phyloP scores from a whole-genome alignment of 2,888 invertebrate genomes.

The Nemotelus pantherinus region DNA sequence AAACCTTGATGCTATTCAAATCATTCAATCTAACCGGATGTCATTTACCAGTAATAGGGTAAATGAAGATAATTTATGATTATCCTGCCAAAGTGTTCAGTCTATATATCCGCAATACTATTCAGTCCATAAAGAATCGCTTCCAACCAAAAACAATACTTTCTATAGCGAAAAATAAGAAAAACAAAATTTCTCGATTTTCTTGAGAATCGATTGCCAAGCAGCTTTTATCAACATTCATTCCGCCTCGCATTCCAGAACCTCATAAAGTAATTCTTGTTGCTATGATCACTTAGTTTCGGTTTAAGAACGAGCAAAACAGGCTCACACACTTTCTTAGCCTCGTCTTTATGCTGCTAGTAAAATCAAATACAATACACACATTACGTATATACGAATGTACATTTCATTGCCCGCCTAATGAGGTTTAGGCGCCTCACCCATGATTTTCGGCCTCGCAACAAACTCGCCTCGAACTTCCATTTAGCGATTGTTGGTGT shows the following conservation, averaged over 20 bases:
- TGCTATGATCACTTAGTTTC: neutral
- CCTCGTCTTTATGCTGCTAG: neutral
- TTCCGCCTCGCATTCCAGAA: neutral
- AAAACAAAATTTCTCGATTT: no score
- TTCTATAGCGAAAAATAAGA: no score
- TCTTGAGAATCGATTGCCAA: neutral
- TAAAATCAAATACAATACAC: constrained; percentile 6
- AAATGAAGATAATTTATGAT: no score
- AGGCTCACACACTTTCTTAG: neutral
- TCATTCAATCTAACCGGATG: no score
- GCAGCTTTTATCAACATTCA: neutral
- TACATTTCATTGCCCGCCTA: constrained; percentile 27
- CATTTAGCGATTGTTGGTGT: neutral
- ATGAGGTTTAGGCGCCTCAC: constrained; percentile 22
- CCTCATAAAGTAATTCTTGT: neutral
- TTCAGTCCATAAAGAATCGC: no score
- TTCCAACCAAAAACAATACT: no score
- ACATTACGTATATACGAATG: neutral
- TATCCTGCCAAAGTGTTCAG: no score
- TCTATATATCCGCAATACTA: no score
- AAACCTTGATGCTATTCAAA: no score
- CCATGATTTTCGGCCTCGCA: neutral
- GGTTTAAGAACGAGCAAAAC: neutral
- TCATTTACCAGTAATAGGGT: no score
- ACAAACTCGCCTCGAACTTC: neutral